Conservation (phyloP, 2,797 vertebrate genomes). For the Notoglanidium macrostoma region DNA sequence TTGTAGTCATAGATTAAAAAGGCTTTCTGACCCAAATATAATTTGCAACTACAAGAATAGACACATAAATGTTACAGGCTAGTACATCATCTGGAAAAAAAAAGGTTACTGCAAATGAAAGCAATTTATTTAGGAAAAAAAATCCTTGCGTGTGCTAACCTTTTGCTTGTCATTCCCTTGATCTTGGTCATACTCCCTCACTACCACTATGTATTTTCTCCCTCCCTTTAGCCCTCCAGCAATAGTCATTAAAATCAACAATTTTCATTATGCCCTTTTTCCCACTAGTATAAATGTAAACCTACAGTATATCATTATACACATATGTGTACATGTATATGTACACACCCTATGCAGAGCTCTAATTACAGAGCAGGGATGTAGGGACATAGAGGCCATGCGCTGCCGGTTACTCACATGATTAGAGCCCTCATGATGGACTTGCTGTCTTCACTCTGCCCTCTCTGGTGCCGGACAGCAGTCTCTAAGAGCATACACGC, state of each 20-base stretch:
- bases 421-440: slow-evolving; percentile 51
- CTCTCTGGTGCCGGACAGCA: slow-evolving; percentile 25
- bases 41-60: slow-evolving; percentile 23
- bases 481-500: slow-evolving; percentile 8
- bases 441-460: slow-evolving; percentile 15
- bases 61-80: slow-evolving; percentile 18
- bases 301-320: not conserved
- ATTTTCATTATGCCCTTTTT: not conserved
- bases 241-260: slow-evolving; percentile 3
- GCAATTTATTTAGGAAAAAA: not conserved
- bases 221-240: not conserved
- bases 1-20: slow-evolving; percentile 3
- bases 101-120: not conserved
- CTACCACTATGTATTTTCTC: not conserved
- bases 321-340: slow-evolving; percentile 5
- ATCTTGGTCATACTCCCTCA: not conserved
- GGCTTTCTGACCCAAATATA: not conserved
- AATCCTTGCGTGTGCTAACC: not conserved
- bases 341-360: slow-evolving; percentile 32
- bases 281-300: not conserved
- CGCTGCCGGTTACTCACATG: slow-evolving; percentile 30
- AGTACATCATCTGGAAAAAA: slow-evolving; percentile 24
- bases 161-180: slow-evolving; percentile 3
- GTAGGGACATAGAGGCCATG: slow-evolving; percentile 39
- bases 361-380: slow-evolving; percentile 54